A percentile compares a stretch with the other conserved stretches of the same genome.
phyloP scores from a whole-genome alignment of 2,113 vertebrate species.

The Trichechus manatus region DNA sequence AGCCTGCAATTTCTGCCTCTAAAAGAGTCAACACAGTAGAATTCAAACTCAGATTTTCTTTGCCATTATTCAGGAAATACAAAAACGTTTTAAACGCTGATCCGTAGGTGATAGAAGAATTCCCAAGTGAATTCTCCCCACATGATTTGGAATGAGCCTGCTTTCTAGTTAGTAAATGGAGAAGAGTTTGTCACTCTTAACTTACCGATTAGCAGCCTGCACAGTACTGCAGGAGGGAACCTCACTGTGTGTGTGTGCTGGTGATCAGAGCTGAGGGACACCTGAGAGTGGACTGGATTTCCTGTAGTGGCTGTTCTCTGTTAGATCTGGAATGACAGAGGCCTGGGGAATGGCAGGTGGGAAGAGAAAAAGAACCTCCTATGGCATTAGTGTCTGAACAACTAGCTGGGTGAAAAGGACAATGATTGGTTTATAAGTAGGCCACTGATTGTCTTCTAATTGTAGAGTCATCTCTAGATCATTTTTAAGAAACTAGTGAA shows the following conservation, averaged over 20 bases:
- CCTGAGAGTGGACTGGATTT: not conserved
- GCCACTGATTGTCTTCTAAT: not conserved
- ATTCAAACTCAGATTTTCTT: not conserved
- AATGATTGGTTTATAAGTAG: not conserved
- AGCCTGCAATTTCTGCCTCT: not conserved
- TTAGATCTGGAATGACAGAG: not conserved
- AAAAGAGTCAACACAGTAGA: not conserved
- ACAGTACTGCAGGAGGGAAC: not conserved
- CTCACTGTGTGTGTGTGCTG: not conserved
- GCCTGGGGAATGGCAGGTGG: not conserved
- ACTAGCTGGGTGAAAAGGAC: not conserved
- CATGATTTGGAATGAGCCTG: not conserved
- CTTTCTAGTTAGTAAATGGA: not conserved
- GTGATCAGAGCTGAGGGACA: accelerated
- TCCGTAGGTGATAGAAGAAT: not conserved
- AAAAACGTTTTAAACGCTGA: not conserved
- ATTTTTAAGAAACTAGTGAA: not conserved
- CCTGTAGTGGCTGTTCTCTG: not conserved
- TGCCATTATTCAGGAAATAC: not conserved
- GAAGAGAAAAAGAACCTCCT: not conserved
- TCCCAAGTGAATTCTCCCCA: not conserved
- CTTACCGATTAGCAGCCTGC: not conserved
- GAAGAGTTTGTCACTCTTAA: not conserved
- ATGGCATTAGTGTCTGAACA: too few species aligned
- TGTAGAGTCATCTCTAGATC: not conserved